These are phyloP conservation scores for Gila robusta DNA, from an alignment of 2,797 vertebrate species.

Conservation along the genomic window DNA sequence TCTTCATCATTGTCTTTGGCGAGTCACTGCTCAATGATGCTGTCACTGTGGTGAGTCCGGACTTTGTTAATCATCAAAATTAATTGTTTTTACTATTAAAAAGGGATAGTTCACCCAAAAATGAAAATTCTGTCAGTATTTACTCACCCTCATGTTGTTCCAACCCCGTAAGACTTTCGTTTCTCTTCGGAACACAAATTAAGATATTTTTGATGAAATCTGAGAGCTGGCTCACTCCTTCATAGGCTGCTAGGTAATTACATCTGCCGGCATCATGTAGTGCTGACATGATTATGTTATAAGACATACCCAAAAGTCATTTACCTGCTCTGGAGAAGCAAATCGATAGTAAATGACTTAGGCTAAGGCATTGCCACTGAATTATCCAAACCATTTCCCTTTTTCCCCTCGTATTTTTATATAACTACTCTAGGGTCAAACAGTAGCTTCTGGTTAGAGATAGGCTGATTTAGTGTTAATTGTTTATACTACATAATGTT, in stretches of 20 bases:
- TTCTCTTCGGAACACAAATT: too few relatives aligned
- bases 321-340: conserved; percentile 35
- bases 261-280: neutral
- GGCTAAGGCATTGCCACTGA: conserved; percentile 32
- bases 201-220: too few relatives aligned
- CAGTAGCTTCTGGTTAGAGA: neutral
- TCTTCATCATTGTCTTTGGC: conserved; percentile 97
- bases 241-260: too few relatives aligned
- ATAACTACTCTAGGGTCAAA: neutral
- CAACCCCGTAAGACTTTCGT: too few relatives aligned
- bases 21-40: conserved; percentile 95
- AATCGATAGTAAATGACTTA: conserved; percentile 38
- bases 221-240: too few relatives aligned
- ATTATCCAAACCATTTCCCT: conserved; percentile 33
- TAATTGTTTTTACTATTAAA: neutral
- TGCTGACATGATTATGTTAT: conserved; percentile 46
- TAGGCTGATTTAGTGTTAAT: conserved; percentile 17
- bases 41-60: conserved; percentile 91
- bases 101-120: too few relatives aligned
- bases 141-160: too few relatives aligned
- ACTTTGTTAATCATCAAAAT: neutral
- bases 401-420: neutral
- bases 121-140: too few relatives aligned
- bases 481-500: neutral
- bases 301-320: conserved; percentile 28